Percentiles rank a stretch among this genome's conserved stretches.
Evolutionary conservation across 2,113 vertebrate genomes (phyloP).

Genomic region (Odontesthes bonariensis): DNA sequence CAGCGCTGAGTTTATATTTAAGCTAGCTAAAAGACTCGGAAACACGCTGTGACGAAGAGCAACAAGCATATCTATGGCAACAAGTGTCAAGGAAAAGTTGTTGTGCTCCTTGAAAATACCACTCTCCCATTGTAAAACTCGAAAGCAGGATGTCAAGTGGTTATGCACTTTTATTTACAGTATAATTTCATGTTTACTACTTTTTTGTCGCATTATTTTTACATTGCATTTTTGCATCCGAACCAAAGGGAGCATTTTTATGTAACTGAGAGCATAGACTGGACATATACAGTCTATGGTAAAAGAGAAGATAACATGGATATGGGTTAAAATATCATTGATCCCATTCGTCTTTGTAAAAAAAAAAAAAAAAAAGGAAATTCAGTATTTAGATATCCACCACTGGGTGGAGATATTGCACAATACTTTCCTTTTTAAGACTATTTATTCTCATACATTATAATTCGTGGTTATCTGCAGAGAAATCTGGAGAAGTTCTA

Average conservation of each 20-base stretch:
- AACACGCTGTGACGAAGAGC: not conserved
- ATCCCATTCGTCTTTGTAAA: too few relatives aligned
- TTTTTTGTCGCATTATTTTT: too few relatives aligned
- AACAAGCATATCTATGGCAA: too few relatives aligned
- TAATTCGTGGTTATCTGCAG: not conserved
- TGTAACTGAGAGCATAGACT: too few relatives aligned
- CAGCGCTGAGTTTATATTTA: not conserved
- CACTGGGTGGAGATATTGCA: slow-evolving; percentile 30
- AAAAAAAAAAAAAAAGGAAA: too few relatives aligned
- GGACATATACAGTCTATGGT: too few relatives aligned
- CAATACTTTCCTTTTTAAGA: not conserved
- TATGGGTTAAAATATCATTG: too few relatives aligned
- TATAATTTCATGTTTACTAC: too few relatives aligned
- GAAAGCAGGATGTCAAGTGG: not conserved
- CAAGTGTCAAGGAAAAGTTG: not conserved
- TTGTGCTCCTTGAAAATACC: not conserved
- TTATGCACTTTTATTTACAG: not conserved
- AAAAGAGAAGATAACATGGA: too few relatives aligned
- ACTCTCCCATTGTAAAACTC: not conserved
- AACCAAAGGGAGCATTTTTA: too few relatives aligned
- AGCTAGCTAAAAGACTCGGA: not conserved
- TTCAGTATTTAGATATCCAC: not conserved
- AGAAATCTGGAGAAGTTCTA: too few relatives aligned
- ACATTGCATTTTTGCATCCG: too few relatives aligned
- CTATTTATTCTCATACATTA: not conserved